A percentile compares a stretch with the other conserved stretches of the same genome.
These are phyloP conservation scores for Pammene aurita DNA, from an alignment of 2,888 invertebrate species.

Conservation along the genomic window DNA sequence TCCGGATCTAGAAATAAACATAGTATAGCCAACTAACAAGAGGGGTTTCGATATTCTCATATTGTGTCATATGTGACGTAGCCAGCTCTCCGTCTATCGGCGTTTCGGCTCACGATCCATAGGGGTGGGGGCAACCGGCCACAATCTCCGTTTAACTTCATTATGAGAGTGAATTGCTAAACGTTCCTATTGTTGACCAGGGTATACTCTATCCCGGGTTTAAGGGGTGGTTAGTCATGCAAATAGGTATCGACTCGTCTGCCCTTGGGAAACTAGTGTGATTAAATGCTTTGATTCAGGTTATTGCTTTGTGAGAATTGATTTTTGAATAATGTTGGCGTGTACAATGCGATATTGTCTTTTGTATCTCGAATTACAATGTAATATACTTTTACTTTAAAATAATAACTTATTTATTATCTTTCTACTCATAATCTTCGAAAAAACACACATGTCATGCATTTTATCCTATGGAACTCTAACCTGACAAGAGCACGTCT, in stretches of 20 bases:
- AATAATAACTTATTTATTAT: no score
- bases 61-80: no score
- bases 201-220: constrained; percentile 55
- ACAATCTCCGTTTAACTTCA: constrained; percentile 80
- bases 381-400: no score
- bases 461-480: no score
- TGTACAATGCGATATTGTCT: background rate
- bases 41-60: no score
- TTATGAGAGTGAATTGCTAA: constrained; percentile 79
- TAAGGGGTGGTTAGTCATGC: constrained; percentile 72
- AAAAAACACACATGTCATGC: no score
- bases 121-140: constrained; percentile 57
- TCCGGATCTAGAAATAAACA: no score
- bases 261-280: constrained; percentile 42
- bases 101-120: constrained; percentile 59
- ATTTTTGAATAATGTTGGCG: constrained; percentile 9
- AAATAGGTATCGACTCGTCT: constrained; percentile 69
- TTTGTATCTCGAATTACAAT: background rate
- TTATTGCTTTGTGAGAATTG: constrained; percentile 13
- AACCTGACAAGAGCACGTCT: no score
- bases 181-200: constrained; percentile 77
- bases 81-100: constrained; percentile 37
- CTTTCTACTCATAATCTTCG: no score
- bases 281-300: constrained; percentile 39
- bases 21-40: no score